Base-by-base conservation (phyloP, 2,888 invertebrate species). In the Leptinotarsa juncta region DNA sequence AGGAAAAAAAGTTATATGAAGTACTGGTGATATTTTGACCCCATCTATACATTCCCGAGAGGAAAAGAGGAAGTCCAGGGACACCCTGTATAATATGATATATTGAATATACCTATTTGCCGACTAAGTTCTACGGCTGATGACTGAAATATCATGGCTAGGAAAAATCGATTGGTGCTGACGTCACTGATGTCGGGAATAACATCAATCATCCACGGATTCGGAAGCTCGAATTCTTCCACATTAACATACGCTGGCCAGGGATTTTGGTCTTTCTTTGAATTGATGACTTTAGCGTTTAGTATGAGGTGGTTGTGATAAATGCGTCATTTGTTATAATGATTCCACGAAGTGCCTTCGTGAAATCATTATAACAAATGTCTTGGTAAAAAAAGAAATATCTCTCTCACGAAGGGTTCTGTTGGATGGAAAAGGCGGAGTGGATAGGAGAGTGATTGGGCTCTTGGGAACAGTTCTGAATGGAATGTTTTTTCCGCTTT, bases 81-180 rank as follows among this genome's bases (percentile, higher is more conserved):
- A n/a, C n/a, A n/a, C n/a, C n/a, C n/a, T n/a, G n/a, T 32, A 1
- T 32, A 0, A 32, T 32, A 32, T 32, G 10, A 42, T 10, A 42
- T 10, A 42, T 42, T 42, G 10, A 10, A 53, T 53, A 18, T 18
- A 7, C 18, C 18, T 18, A n/a, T 3, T 62, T 42, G 7, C 10
- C 42, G 16, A 7, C 23, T 18, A 5, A 3, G 14, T 20, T 16
- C 32, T 32, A 32, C 62, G 26, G 15, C 5, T 16, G 10, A 3
- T 42, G 12, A 62, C 16, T 32, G 48, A 53, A 53, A 65, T 62
- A 51, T 51, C 65, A 55, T 69, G 51, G 69, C 69, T 18, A 67
- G 16, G n/a, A 18, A 72, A n/a, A 65, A 73, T 73, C 73, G 73
- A 73, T 73, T 57, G 18, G n/a, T 32, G 15, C 65, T 73, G 73